Evolutionary conservation across 2,888 invertebrate species (phyloP).

Genomic region (Brachynemurus nebulosus): DNA sequence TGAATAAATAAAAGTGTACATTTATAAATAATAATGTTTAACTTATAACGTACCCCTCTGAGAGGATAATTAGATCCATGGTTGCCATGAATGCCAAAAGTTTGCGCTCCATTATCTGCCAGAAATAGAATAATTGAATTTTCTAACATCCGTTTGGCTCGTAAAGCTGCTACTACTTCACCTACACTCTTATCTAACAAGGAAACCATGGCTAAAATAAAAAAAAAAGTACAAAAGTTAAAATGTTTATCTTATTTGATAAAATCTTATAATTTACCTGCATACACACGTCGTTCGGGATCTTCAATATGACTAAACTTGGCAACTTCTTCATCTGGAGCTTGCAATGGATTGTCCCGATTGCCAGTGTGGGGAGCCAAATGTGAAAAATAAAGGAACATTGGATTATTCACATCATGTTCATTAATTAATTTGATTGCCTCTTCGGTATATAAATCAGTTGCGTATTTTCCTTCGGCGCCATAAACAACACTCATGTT

Average conservation of each 20-base stretch:
- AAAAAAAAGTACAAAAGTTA: conserved; percentile 4
- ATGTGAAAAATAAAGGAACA: conserved; percentile 57
- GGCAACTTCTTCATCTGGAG: conserved; percentile 53
- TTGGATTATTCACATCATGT: conserved; percentile 37
- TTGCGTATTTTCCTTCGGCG: conserved; percentile 44
- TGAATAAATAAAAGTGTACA: background rate
- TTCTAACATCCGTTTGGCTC: conserved; percentile 53
- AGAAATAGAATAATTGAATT: conserved; percentile 78
- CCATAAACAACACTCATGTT: conserved; percentile 40
- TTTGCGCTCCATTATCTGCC: conserved; percentile 80
- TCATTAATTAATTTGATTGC: conserved; percentile 43
- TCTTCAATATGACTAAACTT: conserved; percentile 54
- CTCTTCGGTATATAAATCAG: conserved; percentile 50
- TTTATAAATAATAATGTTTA: background rate
- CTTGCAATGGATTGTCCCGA: conserved; percentile 47
- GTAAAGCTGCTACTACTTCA: conserved; percentile 55
- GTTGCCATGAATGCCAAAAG: conserved; percentile 57
- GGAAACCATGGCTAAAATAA: conserved; percentile 66
- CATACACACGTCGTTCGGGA: conserved; percentile 49
- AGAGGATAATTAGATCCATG: conserved; percentile 69
- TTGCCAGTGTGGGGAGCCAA: conserved; percentile 57
- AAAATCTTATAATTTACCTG: conserved; percentile 35
- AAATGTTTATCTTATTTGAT: background rate
- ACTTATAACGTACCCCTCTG: conserved; percentile 44
- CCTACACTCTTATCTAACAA: conserved; percentile 82